Conservation (phyloP, 2,888 invertebrate genomes). For the Chrysolina oricalcia region DNA sequence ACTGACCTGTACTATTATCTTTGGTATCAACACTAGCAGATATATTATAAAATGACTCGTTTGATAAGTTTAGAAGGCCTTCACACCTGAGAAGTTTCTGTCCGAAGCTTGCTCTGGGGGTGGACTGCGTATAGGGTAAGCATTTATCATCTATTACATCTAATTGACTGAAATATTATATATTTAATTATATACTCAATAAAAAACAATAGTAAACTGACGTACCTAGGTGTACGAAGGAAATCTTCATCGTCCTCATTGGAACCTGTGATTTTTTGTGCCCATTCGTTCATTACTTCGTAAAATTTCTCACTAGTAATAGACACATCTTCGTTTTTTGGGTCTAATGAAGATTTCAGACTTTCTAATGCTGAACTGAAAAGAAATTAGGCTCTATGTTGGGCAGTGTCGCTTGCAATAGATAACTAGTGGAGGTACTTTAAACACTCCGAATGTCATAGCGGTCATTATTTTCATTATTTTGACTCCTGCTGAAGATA, state of each 20-base stretch:
- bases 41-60: constrained; percentile 57
- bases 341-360: constrained; percentile 60
- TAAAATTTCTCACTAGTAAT: constrained; percentile 59
- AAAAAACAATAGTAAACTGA: constrained; percentile 1
- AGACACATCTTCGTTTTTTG: constrained; percentile 55
- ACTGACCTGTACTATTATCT: constrained; percentile 46
- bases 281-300: constrained; percentile 62
- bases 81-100: constrained; percentile 56
- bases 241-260: constrained; percentile 47
- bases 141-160: constrained; percentile 51
- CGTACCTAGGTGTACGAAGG: constrained; percentile 53
- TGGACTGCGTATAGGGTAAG: constrained; percentile 59
- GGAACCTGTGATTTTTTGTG: constrained; percentile 55
- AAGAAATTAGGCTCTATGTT: constrained; percentile 13
- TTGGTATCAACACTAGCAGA: constrained; percentile 51
- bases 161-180: constrained; percentile 49
- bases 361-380: constrained; percentile 60
- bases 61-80: constrained; percentile 57
- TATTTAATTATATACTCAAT: background rate
- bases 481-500: too few relatives aligned
- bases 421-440: background rate
- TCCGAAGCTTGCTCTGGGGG: constrained; percentile 61
- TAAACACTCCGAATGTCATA: too few relatives aligned
- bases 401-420: background rate
- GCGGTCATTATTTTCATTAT: too few relatives aligned